A percentile compares a stretch with the other conserved stretches of the same genome.
These are phyloP conservation scores for Cyrtodaria siliqua DNA, from an alignment of 2,888 invertebrate species.

Conservation along the genomic window DNA sequence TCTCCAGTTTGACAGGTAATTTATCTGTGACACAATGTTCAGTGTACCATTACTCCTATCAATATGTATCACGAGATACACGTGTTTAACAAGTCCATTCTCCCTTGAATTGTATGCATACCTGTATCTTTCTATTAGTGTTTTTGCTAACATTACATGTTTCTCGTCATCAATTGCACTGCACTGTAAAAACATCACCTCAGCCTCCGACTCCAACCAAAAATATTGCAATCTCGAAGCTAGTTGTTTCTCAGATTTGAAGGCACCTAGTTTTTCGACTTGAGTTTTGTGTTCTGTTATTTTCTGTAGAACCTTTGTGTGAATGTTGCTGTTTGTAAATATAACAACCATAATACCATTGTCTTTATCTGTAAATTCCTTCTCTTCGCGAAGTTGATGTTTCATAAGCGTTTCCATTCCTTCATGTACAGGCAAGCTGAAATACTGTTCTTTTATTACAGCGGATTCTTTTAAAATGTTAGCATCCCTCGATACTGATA, in stretches of 20 bases:
- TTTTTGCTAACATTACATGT: constrained; percentile 64
- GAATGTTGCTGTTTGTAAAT: constrained; percentile 67
- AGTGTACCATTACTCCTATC: constrained; percentile 21
- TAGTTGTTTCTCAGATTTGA: constrained; percentile 71
- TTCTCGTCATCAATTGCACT: constrained; percentile 57
- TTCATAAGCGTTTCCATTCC: constrained; percentile 51
- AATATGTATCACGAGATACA: constrained; percentile 48
- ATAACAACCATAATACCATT: constrained; percentile 36
- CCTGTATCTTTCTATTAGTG: constrained; percentile 49
- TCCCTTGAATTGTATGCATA: constrained; percentile 9
- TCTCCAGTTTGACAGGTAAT: constrained; percentile 66
- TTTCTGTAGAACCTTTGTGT: constrained; percentile 26
- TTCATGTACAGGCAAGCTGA: constrained; percentile 60
- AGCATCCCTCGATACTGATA: constrained; percentile 10
- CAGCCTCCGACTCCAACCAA: constrained; percentile 44
- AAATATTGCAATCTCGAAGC: constrained; percentile 49
- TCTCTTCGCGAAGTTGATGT: not conserved
- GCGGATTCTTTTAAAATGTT: constrained; percentile 4
- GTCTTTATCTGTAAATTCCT: too few species aligned
- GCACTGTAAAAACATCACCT: constrained; percentile 62
- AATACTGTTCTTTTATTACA: constrained; percentile 30
- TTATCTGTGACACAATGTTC: constrained; percentile 48
- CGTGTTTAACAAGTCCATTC: constrained; percentile 17
- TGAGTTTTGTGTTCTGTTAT: constrained; percentile 9
- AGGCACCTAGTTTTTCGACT: constrained; percentile 64